Evolutionary conservation across 2,113 vertebrate genomes (phyloP).

Genomic region (Synodontis membranacea): DNA sequence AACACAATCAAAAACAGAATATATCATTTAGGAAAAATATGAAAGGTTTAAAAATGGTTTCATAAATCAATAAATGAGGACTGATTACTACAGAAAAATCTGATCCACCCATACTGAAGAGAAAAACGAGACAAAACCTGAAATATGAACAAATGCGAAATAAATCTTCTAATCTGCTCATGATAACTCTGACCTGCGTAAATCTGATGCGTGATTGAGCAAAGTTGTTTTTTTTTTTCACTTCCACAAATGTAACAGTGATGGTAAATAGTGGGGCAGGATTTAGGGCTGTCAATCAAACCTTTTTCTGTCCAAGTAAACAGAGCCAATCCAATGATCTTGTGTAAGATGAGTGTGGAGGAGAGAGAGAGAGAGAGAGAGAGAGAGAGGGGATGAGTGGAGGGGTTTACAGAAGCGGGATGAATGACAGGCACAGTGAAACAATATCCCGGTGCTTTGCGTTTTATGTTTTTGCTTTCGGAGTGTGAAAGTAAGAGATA

Average conservation of each 20-base stretch:
- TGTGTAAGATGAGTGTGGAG: neutral
- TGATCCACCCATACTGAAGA: neutral
- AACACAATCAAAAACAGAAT: neutral
- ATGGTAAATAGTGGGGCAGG: neutral
- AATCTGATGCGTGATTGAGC: neutral
- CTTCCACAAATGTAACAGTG: neutral
- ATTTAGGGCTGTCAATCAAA: neutral
- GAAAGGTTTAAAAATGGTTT: neutral
- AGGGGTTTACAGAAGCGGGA: neutral
- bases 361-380: neutral
- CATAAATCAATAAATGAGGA: neutral
- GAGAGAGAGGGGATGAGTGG: conserved; percentile 11
- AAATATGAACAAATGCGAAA: neutral
- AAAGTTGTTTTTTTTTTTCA: neutral
- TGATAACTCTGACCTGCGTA: neutral
- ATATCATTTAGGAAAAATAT: neutral
- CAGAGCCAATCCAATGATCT: neutral
- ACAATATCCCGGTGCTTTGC: neutral
- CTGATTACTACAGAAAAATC: neutral
- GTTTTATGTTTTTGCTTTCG: neutral
- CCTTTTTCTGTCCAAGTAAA: neutral
- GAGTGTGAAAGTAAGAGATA: neutral
- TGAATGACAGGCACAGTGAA: conserved; percentile 38
- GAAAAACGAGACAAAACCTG: neutral
- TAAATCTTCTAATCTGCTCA: neutral